A percentile compares a stretch with the other conserved stretches of the same genome.
These are phyloP conservation scores for Acanthosepion lycidas DNA, from an alignment of 2,888 invertebrate species.

Conservation along the genomic window DNA sequence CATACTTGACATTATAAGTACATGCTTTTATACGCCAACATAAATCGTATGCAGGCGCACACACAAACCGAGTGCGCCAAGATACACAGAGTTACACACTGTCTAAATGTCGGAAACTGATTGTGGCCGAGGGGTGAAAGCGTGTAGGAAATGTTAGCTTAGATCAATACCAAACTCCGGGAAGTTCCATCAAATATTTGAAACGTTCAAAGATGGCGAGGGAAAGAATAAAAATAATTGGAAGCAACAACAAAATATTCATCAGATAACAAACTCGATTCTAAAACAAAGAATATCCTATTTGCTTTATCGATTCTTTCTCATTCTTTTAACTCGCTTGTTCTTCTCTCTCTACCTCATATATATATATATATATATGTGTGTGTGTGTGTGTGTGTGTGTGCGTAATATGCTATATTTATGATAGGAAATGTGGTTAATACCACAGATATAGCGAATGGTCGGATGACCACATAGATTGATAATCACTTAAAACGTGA, in stretches of 20 bases:
- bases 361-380: too few relatives aligned
- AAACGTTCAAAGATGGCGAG: not conserved
- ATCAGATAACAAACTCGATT: not conserved
- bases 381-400: too few relatives aligned
- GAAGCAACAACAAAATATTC: not conserved
- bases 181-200: not conserved
- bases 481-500: too few relatives aligned
- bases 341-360: not conserved
- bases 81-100: not conserved
- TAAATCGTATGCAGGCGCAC: not conserved
- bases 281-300: not conserved
- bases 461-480: too few relatives aligned
- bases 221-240: not conserved
- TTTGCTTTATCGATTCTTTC: not conserved
- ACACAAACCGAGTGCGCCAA: not conserved
- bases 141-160: not conserved
- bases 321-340: not conserved
- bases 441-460: too few relatives aligned
- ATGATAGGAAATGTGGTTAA: too few relatives aligned
- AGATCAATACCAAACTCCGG: not conserved
- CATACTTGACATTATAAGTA: too few relatives aligned
- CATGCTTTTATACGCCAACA: not conserved
- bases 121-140: not conserved
- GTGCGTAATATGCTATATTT: too few relatives aligned
- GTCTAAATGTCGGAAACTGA: not conserved